Conservation (phyloP, 2,797 vertebrate species). For the Poeciliopsis gracilis region DNA sequence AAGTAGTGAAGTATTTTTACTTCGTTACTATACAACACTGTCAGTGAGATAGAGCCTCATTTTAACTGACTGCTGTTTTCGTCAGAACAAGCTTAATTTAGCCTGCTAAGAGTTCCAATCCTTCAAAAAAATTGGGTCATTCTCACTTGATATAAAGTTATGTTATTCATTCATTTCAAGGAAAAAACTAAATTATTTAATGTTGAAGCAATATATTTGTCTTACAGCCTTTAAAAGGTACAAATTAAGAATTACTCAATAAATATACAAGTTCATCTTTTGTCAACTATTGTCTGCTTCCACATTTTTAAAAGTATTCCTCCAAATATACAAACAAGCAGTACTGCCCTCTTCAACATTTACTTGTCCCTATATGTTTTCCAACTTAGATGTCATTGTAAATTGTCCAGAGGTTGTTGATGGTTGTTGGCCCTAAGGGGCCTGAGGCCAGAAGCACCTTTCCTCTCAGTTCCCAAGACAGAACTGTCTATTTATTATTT, state of each 20-base stretch:
- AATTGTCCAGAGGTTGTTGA: slow-evolving; percentile 6
- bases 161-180: background rate
- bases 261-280: background rate
- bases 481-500: background rate
- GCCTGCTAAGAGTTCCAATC: background rate
- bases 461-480: background rate
- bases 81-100: background rate
- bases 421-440: background rate
- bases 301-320: background rate
- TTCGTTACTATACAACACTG: too few relatives aligned
- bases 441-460: background rate
- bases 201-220: background rate
- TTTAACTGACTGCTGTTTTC: background rate
- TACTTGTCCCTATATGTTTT: slow-evolving; percentile 1
- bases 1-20: too few relatives aligned
- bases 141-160: background rate
- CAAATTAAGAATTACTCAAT: background rate
- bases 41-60: background rate
- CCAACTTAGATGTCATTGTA: slow-evolving; percentile 1
- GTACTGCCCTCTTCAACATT: background rate
- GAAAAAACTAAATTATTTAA: background rate
- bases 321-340: background rate
- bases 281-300: background rate
- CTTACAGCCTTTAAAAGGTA: background rate
- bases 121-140: background rate